Conservation (phyloP, 2,797 vertebrate genomes). For the Diglossa cyanea region DNA sequence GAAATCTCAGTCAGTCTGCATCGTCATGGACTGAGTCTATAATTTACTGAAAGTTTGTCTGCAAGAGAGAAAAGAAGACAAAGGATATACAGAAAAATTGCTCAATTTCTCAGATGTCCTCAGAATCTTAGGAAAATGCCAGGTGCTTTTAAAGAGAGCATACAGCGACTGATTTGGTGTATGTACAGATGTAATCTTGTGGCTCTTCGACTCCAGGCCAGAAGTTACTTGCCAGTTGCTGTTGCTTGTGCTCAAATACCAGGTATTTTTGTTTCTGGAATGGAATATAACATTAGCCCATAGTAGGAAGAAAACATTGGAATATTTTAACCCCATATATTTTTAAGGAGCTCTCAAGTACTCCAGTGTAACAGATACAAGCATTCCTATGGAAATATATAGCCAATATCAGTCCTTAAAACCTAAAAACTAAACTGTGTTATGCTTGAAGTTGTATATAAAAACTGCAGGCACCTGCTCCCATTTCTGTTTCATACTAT, state of each 20-base stretch:
- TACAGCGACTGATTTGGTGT: not conserved
- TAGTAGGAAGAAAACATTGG: not conserved
- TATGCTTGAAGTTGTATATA: not conserved
- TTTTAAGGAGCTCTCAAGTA: not conserved
- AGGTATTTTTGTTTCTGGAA: not conserved
- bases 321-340: not conserved
- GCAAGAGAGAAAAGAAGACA: not conserved
- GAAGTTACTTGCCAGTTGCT: not conserved
- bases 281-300: not conserved
- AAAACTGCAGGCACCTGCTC: not conserved
- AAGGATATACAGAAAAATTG: not conserved
- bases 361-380: not conserved
- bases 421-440: not conserved
- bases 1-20: not conserved
- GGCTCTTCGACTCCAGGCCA: not conserved
- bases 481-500: not conserved
- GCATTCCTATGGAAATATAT: not conserved
- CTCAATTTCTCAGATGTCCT: not conserved
- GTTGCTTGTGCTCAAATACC: not conserved
- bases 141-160: not conserved
- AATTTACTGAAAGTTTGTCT: not conserved
- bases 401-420: not conserved
- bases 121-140: not conserved
- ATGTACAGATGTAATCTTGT: not conserved
- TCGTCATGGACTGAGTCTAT: not conserved